Evolutionary conservation across 2,113 vertebrate species (phyloP), one percentile per base, ranked within the genome.

Genomic region (Anser cygnoides): DNA sequence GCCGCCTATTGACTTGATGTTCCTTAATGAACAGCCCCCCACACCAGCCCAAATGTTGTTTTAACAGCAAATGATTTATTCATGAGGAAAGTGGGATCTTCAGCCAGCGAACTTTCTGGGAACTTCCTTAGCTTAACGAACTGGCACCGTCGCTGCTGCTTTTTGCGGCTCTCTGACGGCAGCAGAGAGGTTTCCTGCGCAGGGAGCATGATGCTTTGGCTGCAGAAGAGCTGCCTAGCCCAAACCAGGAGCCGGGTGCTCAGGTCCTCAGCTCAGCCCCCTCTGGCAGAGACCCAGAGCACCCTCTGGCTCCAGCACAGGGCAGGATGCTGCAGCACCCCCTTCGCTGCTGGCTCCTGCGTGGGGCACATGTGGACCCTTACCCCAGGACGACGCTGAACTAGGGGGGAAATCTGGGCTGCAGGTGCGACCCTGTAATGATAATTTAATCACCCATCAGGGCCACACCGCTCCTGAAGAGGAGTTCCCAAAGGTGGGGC

Each of bases 51-150:
- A 74, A 84, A 4, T 62, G 62, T 25, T 93, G 63, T 84, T 89
- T 76, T 66, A 93, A 84, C 78, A 82, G 83, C 44, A 89, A 72
- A 75, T 59, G 55, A 85, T 90, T 95, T 46, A 92, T 87, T 89
- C 26, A 29, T 74, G 73, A 86, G 46, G 55, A 57, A 82, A 87
- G 59, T 28, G 37, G 59, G 68, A 70, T 72, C n/a, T 57, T 62
- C 31, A 49, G 8, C 50, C 73, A 93, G 52, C 35, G 59, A 93
- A 84, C 84, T 62, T 89, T 28, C 41, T 33, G 84, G 39, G 59
- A 84, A 77, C 57, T 92, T 77, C 52, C 68, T 19, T 1, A 25
- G 74, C 59, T 18, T 75, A 62, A 92, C 16, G 35, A 84, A 75
- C 23, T 16, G 33, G 67, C 35, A 65, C 7, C 71, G 76, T 59